Percentiles rank a stretch among this genome's conserved stretches.
Evolutionary conservation across 2,113 vertebrate genomes (phyloP).

Genomic region (Psilopsiagon aurifrons): DNA sequence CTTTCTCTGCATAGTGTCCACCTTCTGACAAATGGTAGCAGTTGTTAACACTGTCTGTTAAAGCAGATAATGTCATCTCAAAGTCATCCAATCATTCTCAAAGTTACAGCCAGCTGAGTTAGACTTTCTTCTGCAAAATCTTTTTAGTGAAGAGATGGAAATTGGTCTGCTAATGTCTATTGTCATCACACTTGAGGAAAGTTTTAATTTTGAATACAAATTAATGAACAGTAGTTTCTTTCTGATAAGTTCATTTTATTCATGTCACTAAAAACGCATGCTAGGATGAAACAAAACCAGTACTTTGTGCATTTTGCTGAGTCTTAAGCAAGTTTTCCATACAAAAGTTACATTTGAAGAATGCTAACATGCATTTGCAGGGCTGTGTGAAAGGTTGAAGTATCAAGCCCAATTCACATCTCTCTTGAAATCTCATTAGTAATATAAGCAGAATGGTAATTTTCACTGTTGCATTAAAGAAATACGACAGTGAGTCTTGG

Average conservation of each 20-base stretch:
- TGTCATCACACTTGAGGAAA: neutral
- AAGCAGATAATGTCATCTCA: neutral
- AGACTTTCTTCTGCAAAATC: neutral
- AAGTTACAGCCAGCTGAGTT: neutral
- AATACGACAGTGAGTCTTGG: neutral
- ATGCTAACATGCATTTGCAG: neutral
- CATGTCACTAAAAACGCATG: neutral
- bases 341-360: neutral
- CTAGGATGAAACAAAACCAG: neutral
- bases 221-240: neutral
- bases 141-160: neutral
- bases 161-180: neutral
- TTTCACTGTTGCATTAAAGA: neutral
- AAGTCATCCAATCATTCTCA: neutral
- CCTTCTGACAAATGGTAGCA: neutral
- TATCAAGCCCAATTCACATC: neutral
- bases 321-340: neutral
- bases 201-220: neutral
- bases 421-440: constrained; percentile 47
- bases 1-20: neutral
- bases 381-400: neutral
- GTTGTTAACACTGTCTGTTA: neutral
- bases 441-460: constrained; percentile 8
- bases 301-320: neutral
- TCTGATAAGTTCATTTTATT: neutral